Conservation (phyloP, 2,113 vertebrate genomes). For the Promerops cafer region DNA sequence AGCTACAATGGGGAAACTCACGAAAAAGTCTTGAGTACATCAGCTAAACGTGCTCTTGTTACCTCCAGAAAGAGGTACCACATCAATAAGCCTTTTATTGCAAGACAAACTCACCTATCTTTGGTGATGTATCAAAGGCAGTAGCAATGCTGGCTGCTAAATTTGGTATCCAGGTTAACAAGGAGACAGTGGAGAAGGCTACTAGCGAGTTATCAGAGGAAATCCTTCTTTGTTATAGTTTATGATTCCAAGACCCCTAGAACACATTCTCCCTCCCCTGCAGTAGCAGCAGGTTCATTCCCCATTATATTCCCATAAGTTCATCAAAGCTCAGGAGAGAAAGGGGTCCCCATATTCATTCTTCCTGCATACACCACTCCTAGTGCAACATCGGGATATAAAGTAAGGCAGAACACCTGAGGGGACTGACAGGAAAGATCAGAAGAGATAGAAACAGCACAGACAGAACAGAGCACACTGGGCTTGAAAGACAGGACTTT, state of each 20-base stretch:
- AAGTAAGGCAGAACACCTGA: background rate
- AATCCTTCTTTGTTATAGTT: background rate
- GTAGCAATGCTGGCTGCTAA: background rate
- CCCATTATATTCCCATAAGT: background rate
- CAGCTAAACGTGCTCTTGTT: background rate
- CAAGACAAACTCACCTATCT: background rate
- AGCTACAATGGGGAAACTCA: background rate
- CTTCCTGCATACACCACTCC: background rate
- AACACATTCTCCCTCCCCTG: background rate
- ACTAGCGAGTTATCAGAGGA: background rate
- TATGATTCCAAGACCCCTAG: background rate
- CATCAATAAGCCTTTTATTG: background rate
- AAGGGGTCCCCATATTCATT: background rate
- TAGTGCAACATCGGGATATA: background rate
- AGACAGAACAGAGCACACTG: background rate
- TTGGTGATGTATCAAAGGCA: background rate
- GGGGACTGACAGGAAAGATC: background rate
- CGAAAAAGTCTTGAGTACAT: background rate
- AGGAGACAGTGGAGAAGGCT: background rate
- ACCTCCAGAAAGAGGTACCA: background rate
- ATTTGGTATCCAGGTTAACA: background rate
- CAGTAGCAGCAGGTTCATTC: background rate
- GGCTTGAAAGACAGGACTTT: background rate
- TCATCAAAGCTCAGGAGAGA: background rate
- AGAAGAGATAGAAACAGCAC: background rate